Percentiles rank a stretch among this genome's conserved stretches.
Conservation (phyloP, 2,113 vertebrate genomes). For the Chelonoidis abingdonii region DNA sequence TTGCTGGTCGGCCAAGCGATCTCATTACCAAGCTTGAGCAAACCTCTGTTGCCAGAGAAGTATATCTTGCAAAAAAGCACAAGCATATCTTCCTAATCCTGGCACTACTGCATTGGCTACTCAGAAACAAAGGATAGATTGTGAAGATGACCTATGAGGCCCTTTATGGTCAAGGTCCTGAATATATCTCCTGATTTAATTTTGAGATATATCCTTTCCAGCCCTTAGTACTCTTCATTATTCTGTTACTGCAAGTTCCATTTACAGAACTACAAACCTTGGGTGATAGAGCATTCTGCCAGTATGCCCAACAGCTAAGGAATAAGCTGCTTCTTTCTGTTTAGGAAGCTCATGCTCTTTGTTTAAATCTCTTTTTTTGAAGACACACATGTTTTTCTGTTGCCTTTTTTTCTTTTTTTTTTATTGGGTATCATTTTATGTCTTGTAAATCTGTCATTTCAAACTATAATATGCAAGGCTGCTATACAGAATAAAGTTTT, state of each 20-base stretch:
- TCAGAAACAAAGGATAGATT: constrained; percentile 53
- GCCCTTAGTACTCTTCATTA: constrained; percentile 42
- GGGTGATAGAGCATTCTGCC: constrained; percentile 30
- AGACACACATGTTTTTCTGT: neutral
- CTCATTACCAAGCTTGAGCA: constrained; percentile 42
- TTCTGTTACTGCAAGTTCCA: constrained; percentile 46
- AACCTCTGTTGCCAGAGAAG: constrained; percentile 34
- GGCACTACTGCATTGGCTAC: neutral
- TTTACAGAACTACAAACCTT: constrained; percentile 45
- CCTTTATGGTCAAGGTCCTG: constrained; percentile 39
- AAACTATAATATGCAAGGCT: neutral
- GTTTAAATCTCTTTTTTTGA: constrained; percentile 51
- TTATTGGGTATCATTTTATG: constrained; percentile 12
- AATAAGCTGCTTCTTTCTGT: constrained; percentile 50
- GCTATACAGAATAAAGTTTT: neutral
- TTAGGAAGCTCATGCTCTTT: constrained; percentile 47
- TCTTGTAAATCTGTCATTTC: neutral
- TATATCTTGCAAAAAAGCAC: neutral
- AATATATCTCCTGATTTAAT: constrained; percentile 67
- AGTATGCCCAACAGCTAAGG: constrained; percentile 50
- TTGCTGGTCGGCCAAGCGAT: constrained; percentile 53
- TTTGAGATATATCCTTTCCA: constrained; percentile 64
- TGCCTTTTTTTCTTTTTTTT: neutral
- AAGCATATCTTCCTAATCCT: constrained; percentile 13
- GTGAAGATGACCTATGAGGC: constrained; percentile 43